Base-by-base conservation (phyloP, 23 tunicate species). In the Ascidia mentula region DNA sequence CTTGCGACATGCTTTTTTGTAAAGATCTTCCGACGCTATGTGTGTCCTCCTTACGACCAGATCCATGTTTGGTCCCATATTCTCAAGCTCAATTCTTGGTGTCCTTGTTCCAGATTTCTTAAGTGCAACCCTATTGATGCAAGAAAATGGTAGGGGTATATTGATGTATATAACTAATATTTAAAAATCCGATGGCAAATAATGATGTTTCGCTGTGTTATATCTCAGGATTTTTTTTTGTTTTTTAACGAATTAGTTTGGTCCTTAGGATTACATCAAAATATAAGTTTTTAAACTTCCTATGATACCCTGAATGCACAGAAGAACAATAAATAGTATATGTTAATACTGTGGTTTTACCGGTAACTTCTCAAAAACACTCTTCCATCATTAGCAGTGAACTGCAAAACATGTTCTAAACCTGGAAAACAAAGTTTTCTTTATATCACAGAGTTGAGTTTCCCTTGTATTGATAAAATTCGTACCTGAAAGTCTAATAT, bases 51-150 rank as follows among this genome's bases (percentile, higher is more conserved):
- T 82, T 4, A 95, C 60, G 37, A 78, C 65, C 18, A 95, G 77
- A 60, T 95, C 99, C 82, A 95, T 81, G 45, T 95, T 90, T 34
- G 96, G 99, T 15, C 99, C 99, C 92, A 95, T 86, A 34, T 89
- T 87, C 36, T 86, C 84, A 31, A 95, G 78, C 72, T 95, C 99
- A 31, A 95, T 79, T 0, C 99, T 88, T 0, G 99, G 99, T 9
- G 85, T 90, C 7, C 85, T 85, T 0, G 87, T 72, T 18, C 99
- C 99, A 75, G 96, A 89, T 59, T 95, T 95, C 40, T 90, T 95
- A 76, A 95, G 53, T 20, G 65, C 69, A 20, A 95, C 85, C 39
- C 82, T 95, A 46, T 53, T 1, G 13, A 53, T 20, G 65, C 40
- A 71, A 71, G 32, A 18, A 15, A 45, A 15, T 18, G 18, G 60